A percentile compares a stretch with the other conserved stretches of the same genome.
Evolutionary conservation across 1,140 invertebrate genomes (phyloP).

Genomic region (Drosophila subobscura): DNA sequence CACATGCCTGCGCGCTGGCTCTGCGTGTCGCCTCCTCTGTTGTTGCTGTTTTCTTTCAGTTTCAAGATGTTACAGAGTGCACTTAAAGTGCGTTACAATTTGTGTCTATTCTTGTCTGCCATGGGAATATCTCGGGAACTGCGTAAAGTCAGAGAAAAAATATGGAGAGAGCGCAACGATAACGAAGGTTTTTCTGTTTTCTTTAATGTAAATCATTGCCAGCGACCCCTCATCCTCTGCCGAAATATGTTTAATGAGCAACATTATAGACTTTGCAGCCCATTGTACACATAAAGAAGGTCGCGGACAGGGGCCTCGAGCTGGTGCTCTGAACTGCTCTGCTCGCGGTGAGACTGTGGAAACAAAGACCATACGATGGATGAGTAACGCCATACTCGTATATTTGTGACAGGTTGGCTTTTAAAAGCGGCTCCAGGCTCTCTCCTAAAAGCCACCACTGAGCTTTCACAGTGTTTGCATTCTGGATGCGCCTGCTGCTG

Average conservation of each 20-base stretch:
- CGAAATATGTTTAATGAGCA: slow-evolving; percentile 60
- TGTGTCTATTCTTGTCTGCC: slow-evolving; percentile 74
- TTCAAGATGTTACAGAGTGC: slow-evolving; percentile 77
- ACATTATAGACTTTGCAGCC: slow-evolving; percentile 20
- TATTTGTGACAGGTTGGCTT: too few species aligned
- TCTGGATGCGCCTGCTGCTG: too few species aligned
- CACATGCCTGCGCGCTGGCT: slow-evolving; percentile 41
- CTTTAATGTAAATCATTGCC: slow-evolving; percentile 39
- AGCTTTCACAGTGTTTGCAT: too few species aligned
- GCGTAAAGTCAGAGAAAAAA: background rate
- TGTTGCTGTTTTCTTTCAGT: slow-evolving; percentile 56
- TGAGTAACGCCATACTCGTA: too few species aligned
- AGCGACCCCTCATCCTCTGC: slow-evolving; percentile 36
- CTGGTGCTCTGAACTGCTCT: slow-evolving; percentile 7
- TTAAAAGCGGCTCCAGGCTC: too few species aligned
- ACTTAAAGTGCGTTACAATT: slow-evolving; percentile 77
- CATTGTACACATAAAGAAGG: slow-evolving; percentile 31
- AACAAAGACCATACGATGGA: background rate
- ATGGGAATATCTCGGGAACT: slow-evolving; percentile 61
- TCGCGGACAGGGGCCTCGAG: background rate
- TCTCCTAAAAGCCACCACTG: too few species aligned
- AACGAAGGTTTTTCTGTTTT: slow-evolving; percentile 17
- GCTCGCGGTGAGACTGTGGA: slow-evolving; percentile 10
- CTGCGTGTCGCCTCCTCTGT: slow-evolving; percentile 8
- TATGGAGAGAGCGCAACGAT: slow-evolving; percentile 11